Conservation (phyloP, 2,113 vertebrate species). For the Leptobrachium leishanense region DNA sequence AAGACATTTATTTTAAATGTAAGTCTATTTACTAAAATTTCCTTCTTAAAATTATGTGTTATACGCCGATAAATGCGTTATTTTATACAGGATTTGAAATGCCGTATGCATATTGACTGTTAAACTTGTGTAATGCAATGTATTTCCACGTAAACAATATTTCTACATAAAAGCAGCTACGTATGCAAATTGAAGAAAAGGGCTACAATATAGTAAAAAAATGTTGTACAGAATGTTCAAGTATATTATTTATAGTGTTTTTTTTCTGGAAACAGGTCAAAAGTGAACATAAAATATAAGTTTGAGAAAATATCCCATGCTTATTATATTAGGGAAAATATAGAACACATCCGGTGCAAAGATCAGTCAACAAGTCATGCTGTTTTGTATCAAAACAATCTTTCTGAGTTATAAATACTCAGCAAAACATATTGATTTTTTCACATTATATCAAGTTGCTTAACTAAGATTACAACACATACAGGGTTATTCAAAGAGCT, state of each 20-base stretch:
- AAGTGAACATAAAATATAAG: slow-evolving; percentile 42
- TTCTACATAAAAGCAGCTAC: slow-evolving; percentile 8
- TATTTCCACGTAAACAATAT: no score
- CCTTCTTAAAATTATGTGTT: no score
- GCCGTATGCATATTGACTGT: no score
- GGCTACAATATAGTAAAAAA: slow-evolving; percentile 1
- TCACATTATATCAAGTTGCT: no score
- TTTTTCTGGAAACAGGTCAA: slow-evolving; percentile 45
- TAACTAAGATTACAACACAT: no score
- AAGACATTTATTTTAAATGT: no score
- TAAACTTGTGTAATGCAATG: no score
- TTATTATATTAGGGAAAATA: slow-evolving; percentile 44
- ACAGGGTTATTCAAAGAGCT: no score
- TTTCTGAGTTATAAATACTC: neutral
- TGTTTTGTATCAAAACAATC: slow-evolving; percentile 32
- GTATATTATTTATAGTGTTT: slow-evolving; percentile 46
- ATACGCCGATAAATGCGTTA: no score
- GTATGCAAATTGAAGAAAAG: slow-evolving; percentile 33
- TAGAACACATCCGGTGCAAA: slow-evolving; percentile 32
- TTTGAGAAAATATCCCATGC: slow-evolving; percentile 47
- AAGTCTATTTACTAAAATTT: no score
- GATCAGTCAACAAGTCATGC: slow-evolving; percentile 24
- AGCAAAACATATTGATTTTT: no score
- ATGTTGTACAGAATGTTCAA: slow-evolving; percentile 40
- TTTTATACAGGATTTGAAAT: no score